phyloP scores from a whole-genome alignment of 2,113 vertebrate genomes.

The Climacteris rufus region DNA sequence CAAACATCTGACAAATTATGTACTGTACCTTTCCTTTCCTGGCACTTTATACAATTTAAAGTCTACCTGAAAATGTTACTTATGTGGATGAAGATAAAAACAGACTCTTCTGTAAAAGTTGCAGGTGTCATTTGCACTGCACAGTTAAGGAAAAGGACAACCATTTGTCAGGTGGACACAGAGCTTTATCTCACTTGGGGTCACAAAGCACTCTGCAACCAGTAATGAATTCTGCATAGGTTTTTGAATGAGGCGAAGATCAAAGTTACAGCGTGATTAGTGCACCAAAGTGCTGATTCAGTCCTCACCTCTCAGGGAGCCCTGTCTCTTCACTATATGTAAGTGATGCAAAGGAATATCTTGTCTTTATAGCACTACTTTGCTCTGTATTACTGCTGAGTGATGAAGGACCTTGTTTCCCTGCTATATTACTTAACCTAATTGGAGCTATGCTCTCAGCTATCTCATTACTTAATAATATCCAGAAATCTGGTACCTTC shows the following conservation, averaged over 20 bases:
- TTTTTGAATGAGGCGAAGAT: not conserved
- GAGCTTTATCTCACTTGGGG: not conserved
- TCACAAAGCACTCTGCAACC: not conserved
- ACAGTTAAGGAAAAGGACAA: not conserved
- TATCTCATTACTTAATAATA: constrained; percentile 29
- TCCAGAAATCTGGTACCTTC: not conserved
- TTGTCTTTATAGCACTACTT: not conserved
- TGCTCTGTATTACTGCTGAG: not conserved
- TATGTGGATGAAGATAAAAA: not conserved
- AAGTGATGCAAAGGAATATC: not conserved
- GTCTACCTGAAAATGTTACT: not conserved
- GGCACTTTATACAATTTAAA: not conserved
- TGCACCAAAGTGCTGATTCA: not conserved
- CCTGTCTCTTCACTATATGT: not conserved
- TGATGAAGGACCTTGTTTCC: not conserved
- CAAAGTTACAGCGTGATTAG: not conserved
- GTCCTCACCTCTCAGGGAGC: not conserved
- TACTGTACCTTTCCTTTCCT: not conserved
- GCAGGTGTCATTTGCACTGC: not conserved
- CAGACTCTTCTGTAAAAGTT: not conserved
- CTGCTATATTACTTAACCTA: not conserved
- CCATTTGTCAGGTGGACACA: not conserved
- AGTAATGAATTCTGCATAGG: not conserved
- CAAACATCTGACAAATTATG: not conserved
- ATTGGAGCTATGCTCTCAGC: not conserved